Evolutionary conservation across 2,888 invertebrate species (phyloP).

Genomic region (Cantharis lateralis): DNA sequence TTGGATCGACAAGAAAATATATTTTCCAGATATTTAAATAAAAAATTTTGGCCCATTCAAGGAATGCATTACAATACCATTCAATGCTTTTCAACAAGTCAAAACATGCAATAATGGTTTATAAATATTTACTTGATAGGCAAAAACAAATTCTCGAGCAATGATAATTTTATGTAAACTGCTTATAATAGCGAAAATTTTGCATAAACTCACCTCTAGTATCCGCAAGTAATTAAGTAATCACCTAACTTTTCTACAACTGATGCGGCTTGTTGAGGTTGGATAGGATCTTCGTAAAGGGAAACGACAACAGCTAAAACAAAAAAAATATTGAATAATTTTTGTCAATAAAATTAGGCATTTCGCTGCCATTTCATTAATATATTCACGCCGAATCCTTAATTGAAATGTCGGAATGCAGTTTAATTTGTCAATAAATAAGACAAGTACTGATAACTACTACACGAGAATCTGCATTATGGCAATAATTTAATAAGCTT

Average conservation of each 20-base stretch:
- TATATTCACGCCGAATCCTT: neutral
- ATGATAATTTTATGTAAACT: neutral
- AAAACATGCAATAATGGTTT: neutral
- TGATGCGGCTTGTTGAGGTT: conserved; percentile 95
- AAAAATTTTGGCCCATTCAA: too few species aligned
- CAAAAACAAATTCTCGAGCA: neutral
- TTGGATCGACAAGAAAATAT: neutral
- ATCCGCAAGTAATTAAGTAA: conserved; percentile 95
- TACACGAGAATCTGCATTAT: neutral
- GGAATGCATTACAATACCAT: neutral
- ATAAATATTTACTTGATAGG: neutral
- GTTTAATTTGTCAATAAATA: neutral
- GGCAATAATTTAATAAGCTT: neutral
- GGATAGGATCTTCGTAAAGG: conserved; percentile 94
- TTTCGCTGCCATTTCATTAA: neutral
- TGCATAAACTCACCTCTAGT: conserved; percentile 70
- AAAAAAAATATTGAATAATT: conserved; percentile 33
- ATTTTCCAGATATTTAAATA: neutral
- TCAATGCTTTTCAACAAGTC: neutral
- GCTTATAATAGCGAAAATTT: neutral
- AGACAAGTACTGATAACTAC: neutral
- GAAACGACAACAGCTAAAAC: conserved; percentile 89
- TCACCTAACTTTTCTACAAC: conserved; percentile 97
- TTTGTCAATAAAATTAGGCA: neutral
- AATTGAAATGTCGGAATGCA: neutral